phyloP scores from a whole-genome alignment of 2,113 vertebrate genomes.

The Lamprologus lemairii region DNA sequence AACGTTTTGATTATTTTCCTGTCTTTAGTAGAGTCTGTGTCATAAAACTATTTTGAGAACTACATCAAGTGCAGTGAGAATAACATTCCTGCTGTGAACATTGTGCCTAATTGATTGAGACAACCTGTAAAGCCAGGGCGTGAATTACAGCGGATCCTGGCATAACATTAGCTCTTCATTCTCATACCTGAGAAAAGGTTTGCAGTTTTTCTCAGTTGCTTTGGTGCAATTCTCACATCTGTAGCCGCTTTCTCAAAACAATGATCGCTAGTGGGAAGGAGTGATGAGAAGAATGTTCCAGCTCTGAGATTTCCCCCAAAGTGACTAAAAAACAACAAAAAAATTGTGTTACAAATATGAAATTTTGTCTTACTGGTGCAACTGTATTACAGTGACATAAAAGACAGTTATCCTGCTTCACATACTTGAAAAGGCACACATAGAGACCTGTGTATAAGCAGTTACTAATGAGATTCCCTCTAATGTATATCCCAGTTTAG shows the following conservation, averaged over 20 bases:
- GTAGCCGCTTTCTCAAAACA: background rate
- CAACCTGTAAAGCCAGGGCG: background rate
- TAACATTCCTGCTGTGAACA: background rate
- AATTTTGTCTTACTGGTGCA: background rate
- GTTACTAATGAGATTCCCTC: background rate
- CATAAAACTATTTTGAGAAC: background rate
- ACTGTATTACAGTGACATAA: background rate
- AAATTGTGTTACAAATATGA: background rate
- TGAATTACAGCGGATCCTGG: background rate
- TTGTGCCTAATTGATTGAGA: background rate
- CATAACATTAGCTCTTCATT: background rate
- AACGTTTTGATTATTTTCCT: background rate
- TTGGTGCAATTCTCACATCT: background rate
- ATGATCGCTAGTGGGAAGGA: background rate
- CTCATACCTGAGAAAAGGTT: background rate
- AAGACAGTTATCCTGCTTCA: background rate
- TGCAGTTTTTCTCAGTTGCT: background rate
- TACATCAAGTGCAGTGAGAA: background rate
- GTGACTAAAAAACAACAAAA: background rate
- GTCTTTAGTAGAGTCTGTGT: background rate
- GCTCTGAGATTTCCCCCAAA: background rate
- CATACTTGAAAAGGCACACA: background rate
- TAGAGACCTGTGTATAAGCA: rapidly evolving
- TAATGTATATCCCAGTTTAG: background rate
- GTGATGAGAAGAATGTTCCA: background rate